A percentile compares a stretch with the other conserved stretches of the same genome.
These are phyloP conservation scores for Coregonus clupeaformis DNA, from an alignment of 2,113 vertebrate genomes.

Conservation along the genomic window DNA sequence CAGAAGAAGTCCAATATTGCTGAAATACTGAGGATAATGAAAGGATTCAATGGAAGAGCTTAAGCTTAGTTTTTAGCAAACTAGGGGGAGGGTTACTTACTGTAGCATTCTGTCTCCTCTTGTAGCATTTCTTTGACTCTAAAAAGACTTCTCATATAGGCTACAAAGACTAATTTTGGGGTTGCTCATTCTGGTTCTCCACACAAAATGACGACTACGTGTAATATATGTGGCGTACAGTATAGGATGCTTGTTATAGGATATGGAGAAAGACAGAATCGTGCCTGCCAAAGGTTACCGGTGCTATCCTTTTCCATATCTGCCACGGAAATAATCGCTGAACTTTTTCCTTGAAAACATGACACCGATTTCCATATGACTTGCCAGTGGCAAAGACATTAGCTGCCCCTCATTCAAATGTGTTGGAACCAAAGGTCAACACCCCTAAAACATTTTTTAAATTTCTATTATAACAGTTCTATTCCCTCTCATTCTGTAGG, in stretches of 20 bases:
- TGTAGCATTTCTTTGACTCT: no score
- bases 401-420: neutral
- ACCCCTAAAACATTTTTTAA: no score
- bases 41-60: neutral
- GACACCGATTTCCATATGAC: constrained; percentile 20
- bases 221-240: neutral
- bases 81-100: neutral
- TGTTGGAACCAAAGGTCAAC: neutral
- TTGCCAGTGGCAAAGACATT: neutral
- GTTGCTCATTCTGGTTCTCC: neutral
- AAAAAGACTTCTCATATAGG: neutral
- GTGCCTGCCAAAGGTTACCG: neutral
- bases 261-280: neutral
- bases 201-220: neutral
- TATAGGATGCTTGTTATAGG: neutral
- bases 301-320: neutral
- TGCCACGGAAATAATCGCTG: constrained; percentile 11
- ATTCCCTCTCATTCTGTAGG: no score
- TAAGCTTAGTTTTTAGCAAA: neutral
- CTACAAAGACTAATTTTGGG: neutral
- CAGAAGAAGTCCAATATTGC: neutral
- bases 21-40: neutral
- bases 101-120: neutral
- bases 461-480: no score
- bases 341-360: constrained; percentile 26